Base-by-base conservation (phyloP, 2,888 invertebrate species). In the Steromphala cineraria region DNA sequence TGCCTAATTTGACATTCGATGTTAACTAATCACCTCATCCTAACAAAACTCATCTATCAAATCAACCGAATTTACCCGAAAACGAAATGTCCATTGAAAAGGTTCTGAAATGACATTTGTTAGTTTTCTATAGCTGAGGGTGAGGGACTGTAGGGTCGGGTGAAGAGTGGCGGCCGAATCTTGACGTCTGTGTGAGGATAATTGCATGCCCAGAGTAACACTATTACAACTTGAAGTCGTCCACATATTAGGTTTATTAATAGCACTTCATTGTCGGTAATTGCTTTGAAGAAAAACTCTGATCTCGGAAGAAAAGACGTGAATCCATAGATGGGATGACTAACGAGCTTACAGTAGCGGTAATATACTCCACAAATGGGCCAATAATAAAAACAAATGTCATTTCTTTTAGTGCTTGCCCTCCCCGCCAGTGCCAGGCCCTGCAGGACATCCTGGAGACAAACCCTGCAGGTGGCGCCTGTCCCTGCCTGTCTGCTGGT, bases 241-340 rank as follows among this genome's bases (percentile, higher is more conserved):
- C n/a, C 31, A 31, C 71, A 71, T 40, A 71, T 71, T 71, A 71
- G 71, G 71, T 31, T 71, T 71, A 71, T 71, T 71, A 71, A 71
- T 71, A 71, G 71, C 71, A 36, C 71, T 71, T 71, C 71, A 71
- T 71, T 71, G 71, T 40, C 36, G 71, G 40, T 71, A 71, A 71
- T 71, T 71, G 71, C 71, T 71, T 71, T 71, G 71, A 71, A 71
- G 71, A 71, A 71, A 71, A 71, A 71, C 71, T 40, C 36, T 71
- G 71, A 71, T 71, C 71, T 31, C 15, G 10, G 71, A 36, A 71
- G 71, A 15, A 71, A 71, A 71, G 71, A 40, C n/a, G 71, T 36
- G 71, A 71, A 71, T 31, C 71, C 71, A 36, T 71, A 71, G 15
- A 71, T 36, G 36, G 36, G 15, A 4, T 36, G 28, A 19, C 71